Evolutionary conservation across 2,797 vertebrate genomes (phyloP).

Genomic region (Hozukius guyotensis): DNA sequence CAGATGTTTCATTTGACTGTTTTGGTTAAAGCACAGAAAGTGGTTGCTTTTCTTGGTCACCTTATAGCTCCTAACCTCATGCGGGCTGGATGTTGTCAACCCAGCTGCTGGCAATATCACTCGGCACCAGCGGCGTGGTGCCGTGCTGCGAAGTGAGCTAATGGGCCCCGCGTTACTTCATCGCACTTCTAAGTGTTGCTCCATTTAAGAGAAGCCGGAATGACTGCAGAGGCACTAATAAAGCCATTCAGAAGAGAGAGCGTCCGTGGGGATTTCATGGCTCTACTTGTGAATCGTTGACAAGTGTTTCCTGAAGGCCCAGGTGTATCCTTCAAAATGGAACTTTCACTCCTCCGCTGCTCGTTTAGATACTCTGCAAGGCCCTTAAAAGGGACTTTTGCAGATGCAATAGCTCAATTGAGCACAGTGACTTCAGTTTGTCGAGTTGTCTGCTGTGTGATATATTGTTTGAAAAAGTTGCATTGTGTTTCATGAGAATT

Average conservation of each 20-base stretch:
- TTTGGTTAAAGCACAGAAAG: slow-evolving; percentile 3
- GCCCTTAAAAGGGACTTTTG: slow-evolving; percentile 14
- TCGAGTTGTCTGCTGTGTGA: background rate
- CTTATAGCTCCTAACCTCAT: slow-evolving; percentile 47
- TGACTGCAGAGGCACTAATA: slow-evolving; percentile 83
- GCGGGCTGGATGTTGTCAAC: slow-evolving; percentile 63
- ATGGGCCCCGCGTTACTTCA: slow-evolving; percentile 85
- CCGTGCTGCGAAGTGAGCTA: slow-evolving; percentile 77
- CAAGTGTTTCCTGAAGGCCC: slow-evolving; percentile 70
- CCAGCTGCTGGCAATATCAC: slow-evolving; percentile 86
- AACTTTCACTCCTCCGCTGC: slow-evolving; percentile 49
- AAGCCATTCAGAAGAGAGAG: slow-evolving; percentile 74
- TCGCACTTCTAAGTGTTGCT: slow-evolving; percentile 84
- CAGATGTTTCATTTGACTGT: slow-evolving; percentile 35
- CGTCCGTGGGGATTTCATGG: slow-evolving; percentile 54
- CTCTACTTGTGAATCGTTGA: slow-evolving; percentile 64
- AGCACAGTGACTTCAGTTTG: background rate
- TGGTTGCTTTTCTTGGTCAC: slow-evolving; percentile 39
- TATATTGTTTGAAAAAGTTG: background rate
- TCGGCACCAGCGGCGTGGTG: slow-evolving; percentile 78
- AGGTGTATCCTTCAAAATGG: slow-evolving; percentile 73
- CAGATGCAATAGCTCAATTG: slow-evolving; percentile 35
- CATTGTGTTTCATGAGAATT: background rate
- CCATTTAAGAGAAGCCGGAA: slow-evolving; percentile 80
- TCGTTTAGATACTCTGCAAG: slow-evolving; percentile 20